phyloP scores from a whole-genome alignment of 2,888 invertebrate species.

The Baccha elongata region DNA sequence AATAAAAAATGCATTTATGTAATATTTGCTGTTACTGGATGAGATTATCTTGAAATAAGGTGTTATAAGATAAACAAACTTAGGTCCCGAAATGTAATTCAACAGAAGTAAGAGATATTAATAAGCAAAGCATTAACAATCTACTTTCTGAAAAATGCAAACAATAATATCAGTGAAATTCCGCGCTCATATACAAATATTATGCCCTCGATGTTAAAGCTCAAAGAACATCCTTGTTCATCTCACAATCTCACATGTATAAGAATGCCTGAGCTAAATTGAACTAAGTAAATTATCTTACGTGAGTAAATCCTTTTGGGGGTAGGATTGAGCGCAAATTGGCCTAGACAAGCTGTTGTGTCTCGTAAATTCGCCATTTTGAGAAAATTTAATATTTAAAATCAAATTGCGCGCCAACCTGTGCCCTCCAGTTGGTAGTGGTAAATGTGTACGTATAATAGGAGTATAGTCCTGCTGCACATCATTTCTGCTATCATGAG shows the following conservation, averaged over 20 bases:
- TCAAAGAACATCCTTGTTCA: conserved; percentile 8
- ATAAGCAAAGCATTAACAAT: too few species aligned
- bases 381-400: conserved; percentile 61
- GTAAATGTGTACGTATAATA: too few species aligned
- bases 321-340: conserved; percentile 58
- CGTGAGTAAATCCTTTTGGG: conserved; percentile 62
- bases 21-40: too few species aligned
- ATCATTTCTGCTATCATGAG: background rate
- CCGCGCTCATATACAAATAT: background rate
- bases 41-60: too few species aligned
- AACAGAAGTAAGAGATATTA: too few species aligned
- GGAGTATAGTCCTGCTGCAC: background rate
- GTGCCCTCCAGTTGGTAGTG: background rate
- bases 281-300: conserved; percentile 66
- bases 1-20: too few species aligned
- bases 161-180: too few species aligned
- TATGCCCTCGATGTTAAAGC: background rate
- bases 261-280: conserved; percentile 27
- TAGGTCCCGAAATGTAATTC: too few species aligned
- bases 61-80: too few species aligned
- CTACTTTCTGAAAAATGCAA: too few species aligned
- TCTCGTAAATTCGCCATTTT: conserved; percentile 54
- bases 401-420: conserved; percentile 43
- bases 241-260: background rate
- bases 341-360: conserved; percentile 67